Percentiles rank a stretch among this genome's conserved stretches.
These are phyloP conservation scores for Allacma fusca DNA, from an alignment of 2,888 invertebrate species.

Conservation along the genomic window DNA sequence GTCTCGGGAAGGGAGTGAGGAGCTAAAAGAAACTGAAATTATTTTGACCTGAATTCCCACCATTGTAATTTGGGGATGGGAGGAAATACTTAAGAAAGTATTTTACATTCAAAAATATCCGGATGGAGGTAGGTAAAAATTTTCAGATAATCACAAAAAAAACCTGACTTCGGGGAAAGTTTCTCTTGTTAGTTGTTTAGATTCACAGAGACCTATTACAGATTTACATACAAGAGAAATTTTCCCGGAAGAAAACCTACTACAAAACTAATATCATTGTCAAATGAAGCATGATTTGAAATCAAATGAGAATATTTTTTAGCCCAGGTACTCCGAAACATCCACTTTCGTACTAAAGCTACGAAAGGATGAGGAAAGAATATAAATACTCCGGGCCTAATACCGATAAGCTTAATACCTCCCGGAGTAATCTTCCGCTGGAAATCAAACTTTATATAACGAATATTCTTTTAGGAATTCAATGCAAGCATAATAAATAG, in stretches of 20 bases:
- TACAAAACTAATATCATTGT: not conserved
- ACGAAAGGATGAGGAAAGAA: too few relatives aligned
- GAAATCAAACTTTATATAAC: too few relatives aligned
- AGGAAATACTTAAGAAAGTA: not conserved
- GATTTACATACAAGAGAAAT: not conserved
- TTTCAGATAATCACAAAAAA: too few relatives aligned
- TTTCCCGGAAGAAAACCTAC: not conserved
- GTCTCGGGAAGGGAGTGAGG: too few relatives aligned
- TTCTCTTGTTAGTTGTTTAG: not conserved
- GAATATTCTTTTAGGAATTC: too few relatives aligned
- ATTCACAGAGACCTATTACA: not conserved
- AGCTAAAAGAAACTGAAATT: not conserved
- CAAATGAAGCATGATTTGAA: not conserved
- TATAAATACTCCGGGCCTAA: too few relatives aligned
- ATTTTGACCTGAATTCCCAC: not conserved
- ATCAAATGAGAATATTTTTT: slow-evolving; percentile 5
- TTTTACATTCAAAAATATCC: slow-evolving; percentile 6
- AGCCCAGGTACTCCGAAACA: too few relatives aligned
- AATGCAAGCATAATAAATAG: too few relatives aligned
- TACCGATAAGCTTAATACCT: too few relatives aligned
- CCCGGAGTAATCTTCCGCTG: too few relatives aligned
- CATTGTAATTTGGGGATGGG: not conserved
- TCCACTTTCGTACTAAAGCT: too few relatives aligned
- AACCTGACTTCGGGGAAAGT: not conserved
- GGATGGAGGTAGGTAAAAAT: too few relatives aligned